phyloP scores from a whole-genome alignment of 2,888 invertebrate species.

The Nomada goodeniana region DNA sequence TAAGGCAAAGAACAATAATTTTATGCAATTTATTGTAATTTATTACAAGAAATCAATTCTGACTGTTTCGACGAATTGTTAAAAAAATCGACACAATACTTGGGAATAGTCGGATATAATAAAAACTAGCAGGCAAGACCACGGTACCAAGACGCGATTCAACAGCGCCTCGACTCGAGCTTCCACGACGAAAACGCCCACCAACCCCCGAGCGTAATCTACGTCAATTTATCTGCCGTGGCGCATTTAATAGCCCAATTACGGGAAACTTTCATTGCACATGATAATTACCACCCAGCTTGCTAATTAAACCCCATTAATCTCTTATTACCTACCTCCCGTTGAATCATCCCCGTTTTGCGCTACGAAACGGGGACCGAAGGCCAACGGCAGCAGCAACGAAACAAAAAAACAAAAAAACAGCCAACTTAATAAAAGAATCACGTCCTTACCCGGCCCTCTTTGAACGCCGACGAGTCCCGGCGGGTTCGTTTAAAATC shows the following conservation, averaged over 20 bases:
- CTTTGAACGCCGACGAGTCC: slow-evolving; percentile 6
- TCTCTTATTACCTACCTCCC: slow-evolving; percentile 45
- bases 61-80: no score
- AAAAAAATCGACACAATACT: no score
- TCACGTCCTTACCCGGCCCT: slow-evolving; percentile 40
- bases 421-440: slow-evolving; percentile 43
- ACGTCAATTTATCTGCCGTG: slow-evolving; percentile 48
- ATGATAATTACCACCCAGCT: slow-evolving; percentile 45
- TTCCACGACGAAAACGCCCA: slow-evolving; percentile 4
- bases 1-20: no score
- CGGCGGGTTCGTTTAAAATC: slow-evolving; percentile 44
- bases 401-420: background rate
- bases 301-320: slow-evolving; percentile 55
- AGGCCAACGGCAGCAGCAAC: no score
- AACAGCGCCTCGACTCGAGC: slow-evolving; percentile 13
- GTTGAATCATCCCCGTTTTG: slow-evolving; percentile 50
- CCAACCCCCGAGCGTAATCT: slow-evolving; percentile 34
- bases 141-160: slow-evolving; percentile 1
- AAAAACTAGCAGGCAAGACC: background rate
- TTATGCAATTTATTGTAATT: no score
- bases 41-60: no score
- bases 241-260: slow-evolving; percentile 51
- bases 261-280: slow-evolving; percentile 54
- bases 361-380: background rate
- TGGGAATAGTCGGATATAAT: background rate